Evolutionary conservation across 1,140 invertebrate species (phyloP), one percentile per base, ranked within the genome.

Genomic region (Drosophila subobscura): DNA sequence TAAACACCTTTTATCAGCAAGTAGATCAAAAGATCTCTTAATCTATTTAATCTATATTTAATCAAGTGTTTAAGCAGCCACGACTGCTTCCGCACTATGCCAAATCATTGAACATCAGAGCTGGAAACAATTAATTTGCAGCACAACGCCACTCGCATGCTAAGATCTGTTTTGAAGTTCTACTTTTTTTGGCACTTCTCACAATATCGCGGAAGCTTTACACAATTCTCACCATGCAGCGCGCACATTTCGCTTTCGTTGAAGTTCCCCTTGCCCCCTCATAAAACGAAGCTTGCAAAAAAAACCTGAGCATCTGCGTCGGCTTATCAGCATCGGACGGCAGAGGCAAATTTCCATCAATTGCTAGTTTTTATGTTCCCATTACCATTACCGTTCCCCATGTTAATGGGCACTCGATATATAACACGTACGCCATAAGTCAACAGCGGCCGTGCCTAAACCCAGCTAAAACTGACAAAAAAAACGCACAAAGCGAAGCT

Each of bases 371-470:
- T 67, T 72, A 44, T 44, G 46, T 12, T 54, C 44, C 56, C 70
- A 75, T 76, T 80, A 68, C 56, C 70, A 75, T 76, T 80, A 68
- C 27, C 59, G 59, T 63, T 59, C 50, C 45, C 63, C 68, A 41
- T 23, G 61, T 60, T 67, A 68, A 68, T 68, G 65, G 65, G 12
- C 63, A 49, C 65, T 68, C 64, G 45, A 73, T 74, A 50, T 61
- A 41, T 57, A 74, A 77, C 80, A 85, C 80, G 80, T 85, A 81
- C 73, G 57, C 45, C 50, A 51, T 60, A 60, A 60, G 37, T 41
- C 57, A 33, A 27, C 16, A 20, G 55, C 12, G 42, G 55, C 72
- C 72, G 60, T 76, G 77, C 72, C 66, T 65, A 81, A 53, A 23
- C 4, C 25, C 58, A 58, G 23, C 42, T 41, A 37, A 23, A 56